Base-by-base conservation (phyloP, 1,140 invertebrate species). In the Brachionus plicatilis region DNA sequence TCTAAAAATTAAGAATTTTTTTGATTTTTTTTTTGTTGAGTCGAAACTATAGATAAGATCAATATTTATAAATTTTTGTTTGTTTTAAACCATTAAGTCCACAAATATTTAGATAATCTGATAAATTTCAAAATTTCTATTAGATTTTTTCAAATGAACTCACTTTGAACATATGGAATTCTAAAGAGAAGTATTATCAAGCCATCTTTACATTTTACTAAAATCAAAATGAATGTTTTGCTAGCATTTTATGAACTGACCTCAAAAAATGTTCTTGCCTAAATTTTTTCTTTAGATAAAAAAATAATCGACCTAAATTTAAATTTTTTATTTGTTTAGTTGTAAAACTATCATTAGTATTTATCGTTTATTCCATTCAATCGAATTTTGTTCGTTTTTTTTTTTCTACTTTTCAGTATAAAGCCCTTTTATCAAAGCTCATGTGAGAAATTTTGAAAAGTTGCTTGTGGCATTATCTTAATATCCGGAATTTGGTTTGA, bases 261-360 rank as follows among this genome's bases (percentile, higher is more conserved):
- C 65, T 68, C 17, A 65, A 68, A 68, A n/a, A 33, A 33, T 33
- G 24, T 68, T 27, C 9, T 68, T 33, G 27, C 33, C 6, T 68
- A 14, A 27, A 29, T 68, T 33, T 29, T 68, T 27, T 65, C 17
- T 14, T 14, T 68, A 68, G 27, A 29, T 29, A 68, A 29, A 37
- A 65, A 68, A 68, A 12, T 29, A 68, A 68, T 68, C 65, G 65
- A 68, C 65, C 65, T 29, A 33, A 68, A 68, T 68, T 68, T 29
- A 68, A 14, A 29, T 68, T 68, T 68, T 5, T 29, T 65, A 65
- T 33, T 29, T 68, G 65, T 68, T 68, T 65, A 8, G 6, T 24
- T 27, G 27, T 65, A 29, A 33, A 27, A 33, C 65, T 68, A 11
- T 24, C 33, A 29, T 68, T 68, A 29, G 14, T 11, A 29, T 68